A percentile compares a stretch with the other conserved stretches of the same genome.
Evolutionary conservation across 2,797 vertebrate species (phyloP).

Genomic region (Smutsia gigantea): DNA sequence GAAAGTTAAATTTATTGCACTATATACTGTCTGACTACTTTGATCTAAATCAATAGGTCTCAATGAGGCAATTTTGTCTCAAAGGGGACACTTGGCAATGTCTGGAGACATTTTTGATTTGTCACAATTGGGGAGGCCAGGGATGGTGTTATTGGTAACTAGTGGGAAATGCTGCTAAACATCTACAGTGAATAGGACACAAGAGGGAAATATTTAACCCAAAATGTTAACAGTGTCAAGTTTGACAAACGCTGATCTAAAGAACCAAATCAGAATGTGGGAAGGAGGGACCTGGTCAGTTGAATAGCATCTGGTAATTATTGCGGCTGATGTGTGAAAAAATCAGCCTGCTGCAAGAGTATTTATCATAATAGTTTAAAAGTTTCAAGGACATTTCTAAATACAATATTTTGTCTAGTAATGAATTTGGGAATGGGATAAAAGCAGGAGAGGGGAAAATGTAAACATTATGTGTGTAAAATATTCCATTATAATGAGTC

Average conservation of each 20-base stretch:
- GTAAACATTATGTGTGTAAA: not conserved
- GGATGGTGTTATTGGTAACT: not conserved
- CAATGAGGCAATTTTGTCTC: not conserved
- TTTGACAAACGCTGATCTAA: not conserved
- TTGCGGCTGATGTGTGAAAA: not conserved
- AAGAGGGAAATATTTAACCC: not conserved
- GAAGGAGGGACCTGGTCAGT: not conserved
- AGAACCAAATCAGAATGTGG: not conserved
- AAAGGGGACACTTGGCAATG: not conserved
- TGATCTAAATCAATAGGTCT: constrained; percentile 24
- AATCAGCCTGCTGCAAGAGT: not conserved
- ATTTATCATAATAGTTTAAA: not conserved
- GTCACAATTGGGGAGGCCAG: not conserved
- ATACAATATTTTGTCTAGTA: not conserved
- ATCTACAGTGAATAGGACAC: not conserved
- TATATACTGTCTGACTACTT: not conserved
- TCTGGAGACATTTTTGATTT: constrained; percentile 12
- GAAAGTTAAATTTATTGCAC: constrained; percentile 16
- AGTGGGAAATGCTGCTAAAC: not conserved
- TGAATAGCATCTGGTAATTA: not conserved
- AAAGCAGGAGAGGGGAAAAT: not conserved
- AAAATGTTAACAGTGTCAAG: not conserved
- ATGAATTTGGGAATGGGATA: not conserved
- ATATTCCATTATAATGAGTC: not conserved
- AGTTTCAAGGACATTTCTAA: constrained; percentile 12